Evolutionary conservation across 2,113 vertebrate species (phyloP), one percentile per base, ranked within the genome.

Genomic region (Aegotheles bennettii): DNA sequence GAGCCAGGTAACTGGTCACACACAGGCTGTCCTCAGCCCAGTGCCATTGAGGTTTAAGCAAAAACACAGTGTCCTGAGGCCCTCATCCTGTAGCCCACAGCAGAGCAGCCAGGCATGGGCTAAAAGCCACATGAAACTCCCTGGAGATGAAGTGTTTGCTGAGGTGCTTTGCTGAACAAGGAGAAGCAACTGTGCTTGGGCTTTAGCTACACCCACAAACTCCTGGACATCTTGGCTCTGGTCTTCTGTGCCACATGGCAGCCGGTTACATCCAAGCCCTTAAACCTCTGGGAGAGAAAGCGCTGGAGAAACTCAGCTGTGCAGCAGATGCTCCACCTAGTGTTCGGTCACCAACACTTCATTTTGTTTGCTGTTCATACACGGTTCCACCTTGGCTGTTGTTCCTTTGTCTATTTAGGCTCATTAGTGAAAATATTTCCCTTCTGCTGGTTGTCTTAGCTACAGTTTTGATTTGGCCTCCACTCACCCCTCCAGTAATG

Each of bases 281-380:
- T 69, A 45, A 81, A 91, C 63, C 94, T 60, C 56, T 90, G 59
- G 54, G 47, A 91, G 48, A 47, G 28, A 56, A 74, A 84, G 45
- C 10, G 63, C 60, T n/a, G 48, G 5, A 48, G 82, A 35, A 84
- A 82, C 63, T 87, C 61, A 77, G 33, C 75, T 43, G 53, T 96
- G 93, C 80, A 87, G 50, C 95, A 36, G 42, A 74, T 28, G 35
- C 95, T 92, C 97, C 98, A 97, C 78, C 98, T 98, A 92, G 96
- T 80, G 98, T 85, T 64, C 63, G 42, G 60, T 87, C 60, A 4
- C 42, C 8, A 56, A 17, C 43, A 96, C 47, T 96, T 80, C 87
- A 74, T 69, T 16, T 91, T 59, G 26, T 63, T 75, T 65, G 45
- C 36, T 76, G 23, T 65, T 75, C 87, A 47, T 51, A 43, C 18